Evolutionary conservation across 2,888 invertebrate species (phyloP), one percentile per base, ranked within the genome.

Genomic region (Apodemia zela): DNA sequence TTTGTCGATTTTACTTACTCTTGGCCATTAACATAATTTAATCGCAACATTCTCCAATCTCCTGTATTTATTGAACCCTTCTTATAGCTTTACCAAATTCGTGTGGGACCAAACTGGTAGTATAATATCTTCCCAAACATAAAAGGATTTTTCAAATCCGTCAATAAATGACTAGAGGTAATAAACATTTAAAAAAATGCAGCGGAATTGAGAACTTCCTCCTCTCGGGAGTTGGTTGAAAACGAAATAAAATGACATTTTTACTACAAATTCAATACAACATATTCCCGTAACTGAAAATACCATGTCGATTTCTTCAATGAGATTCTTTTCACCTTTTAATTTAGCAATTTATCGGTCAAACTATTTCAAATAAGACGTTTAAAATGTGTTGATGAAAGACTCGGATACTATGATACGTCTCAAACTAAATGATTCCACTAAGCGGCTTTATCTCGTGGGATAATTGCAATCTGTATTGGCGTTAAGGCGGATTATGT

Each of bases 301-400:
- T 25, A 21, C 54, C 18, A 33, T 54, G 17, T 38, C 11, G 45
- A 45, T 54, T 60, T 62, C 59, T 57, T 63, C 58, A 66, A 68
- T 63, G 63, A 63, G 35, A 66, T 69, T 69, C 49, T 54, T 54
- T 57, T 57, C 25, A 58, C 67, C 65, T 63, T 67, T 68, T 64
- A 72, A 74, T 75, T 74, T 70, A 72, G 33, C 81, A 84, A 84
- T 84, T 84, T 84, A 82, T 83, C 84, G 84, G 83, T 84, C 83
- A 82, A 82, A 73, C 51, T 79, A 73, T 76, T 77, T 65, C 77
- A 73, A 83, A 84, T 74, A 77, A 73, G 69, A 57, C 68, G 45
- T 47, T 59, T 60, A 35, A 38, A 63, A 65, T 60, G 62, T 70
- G 72, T 69, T 64, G 65, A 58, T 62, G 60, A 54, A 54, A 54